phyloP scores from a whole-genome alignment of 64 coral and sea anemone genomes.

The Porites lutea region DNA sequence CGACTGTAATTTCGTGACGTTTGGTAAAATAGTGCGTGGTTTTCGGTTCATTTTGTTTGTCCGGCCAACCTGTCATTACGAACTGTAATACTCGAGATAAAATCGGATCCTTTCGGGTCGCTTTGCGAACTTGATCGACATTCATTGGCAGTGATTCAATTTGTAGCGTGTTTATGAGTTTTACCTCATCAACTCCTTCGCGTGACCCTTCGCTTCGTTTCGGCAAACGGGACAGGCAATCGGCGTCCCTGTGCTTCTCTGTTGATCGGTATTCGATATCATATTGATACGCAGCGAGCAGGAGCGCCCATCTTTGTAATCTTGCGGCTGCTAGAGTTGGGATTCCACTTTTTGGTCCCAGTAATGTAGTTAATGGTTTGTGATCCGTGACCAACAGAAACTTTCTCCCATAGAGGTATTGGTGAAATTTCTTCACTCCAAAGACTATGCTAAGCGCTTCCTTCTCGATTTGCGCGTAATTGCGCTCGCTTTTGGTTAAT shows the following conservation, averaged over 20 bases:
- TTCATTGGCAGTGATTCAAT: constrained; percentile 21
- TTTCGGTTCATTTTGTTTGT: too few relatives aligned
- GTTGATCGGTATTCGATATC: constrained; percentile 40
- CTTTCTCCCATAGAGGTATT: constrained; percentile 65
- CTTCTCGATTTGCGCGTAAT: constrained; percentile 69
- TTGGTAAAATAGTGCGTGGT: too few relatives aligned
- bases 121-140: constrained; percentile 23
- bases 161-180: constrained; percentile 2
- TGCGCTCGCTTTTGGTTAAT: constrained; percentile 40
- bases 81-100: constrained; percentile 1
- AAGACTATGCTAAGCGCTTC: constrained; percentile 59
- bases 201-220: not conserved
- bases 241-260: too few relatives aligned
- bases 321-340: constrained; percentile 51
- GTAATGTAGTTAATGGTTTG: constrained; percentile 46
- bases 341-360: constrained; percentile 48
- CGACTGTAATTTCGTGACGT: too few relatives aligned
- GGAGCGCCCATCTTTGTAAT: constrained; percentile 59
- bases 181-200: constrained; percentile 29
- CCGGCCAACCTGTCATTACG: constrained; percentile 17
- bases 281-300: constrained; percentile 68
- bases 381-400: constrained; percentile 67
- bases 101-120: not conserved
- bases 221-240: constrained; percentile 26
- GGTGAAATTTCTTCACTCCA: constrained; percentile 78